Evolutionary conservation across 2,888 invertebrate species (phyloP), one percentile per base, ranked within the genome.

Genomic region (Napeogenes inachia): DNA sequence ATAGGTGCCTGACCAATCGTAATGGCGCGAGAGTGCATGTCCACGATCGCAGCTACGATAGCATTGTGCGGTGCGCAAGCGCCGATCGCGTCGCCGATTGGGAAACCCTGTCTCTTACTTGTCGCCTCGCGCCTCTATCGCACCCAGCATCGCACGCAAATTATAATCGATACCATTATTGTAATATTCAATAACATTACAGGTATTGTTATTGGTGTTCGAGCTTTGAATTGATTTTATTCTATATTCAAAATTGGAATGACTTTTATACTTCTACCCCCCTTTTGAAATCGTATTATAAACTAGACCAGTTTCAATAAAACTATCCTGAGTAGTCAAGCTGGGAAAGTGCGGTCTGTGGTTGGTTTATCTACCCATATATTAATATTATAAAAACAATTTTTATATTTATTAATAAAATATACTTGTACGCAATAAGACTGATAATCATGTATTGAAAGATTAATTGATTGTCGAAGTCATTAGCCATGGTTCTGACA

Each of bases 131-230:
- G 76, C 79, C 79, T 77, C 75, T 89, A 89, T 89, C 89, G 58
- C 80, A 68, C 70, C 77, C 80, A 80, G 82, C 81, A 89, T 90
- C 89, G 85, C 88, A 90, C 89, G 89, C 89, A 89, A 90, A 90
- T 90, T 90, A 90, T 90, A 89, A 89, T 87, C 89, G 89, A 90
- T 89, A 89, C 89, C 88, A 89, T 89, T 90, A 90, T 90, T 89
- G 89, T 89, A 87, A 89, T 87, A 89, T 85, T 82, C 81, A 75
- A 82, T 82, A 83, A 86, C 86, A 85, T 81, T 86, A 83, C 80
- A 85, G 83, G 80, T 78, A 79, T 86, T 85, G 86, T 88, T 89
- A 86, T 88, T 83, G 78, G 74, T 57, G 46, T 13, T 61, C 53
- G 33, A 21, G 30, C 21, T 13, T 50, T 6, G 4, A 30, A 8